These are phyloP conservation scores for rat (Rattus norvegicus) DNA, from an alignment of 2,113 vertebrate genomes.

Conservation along the genomic window DNA sequence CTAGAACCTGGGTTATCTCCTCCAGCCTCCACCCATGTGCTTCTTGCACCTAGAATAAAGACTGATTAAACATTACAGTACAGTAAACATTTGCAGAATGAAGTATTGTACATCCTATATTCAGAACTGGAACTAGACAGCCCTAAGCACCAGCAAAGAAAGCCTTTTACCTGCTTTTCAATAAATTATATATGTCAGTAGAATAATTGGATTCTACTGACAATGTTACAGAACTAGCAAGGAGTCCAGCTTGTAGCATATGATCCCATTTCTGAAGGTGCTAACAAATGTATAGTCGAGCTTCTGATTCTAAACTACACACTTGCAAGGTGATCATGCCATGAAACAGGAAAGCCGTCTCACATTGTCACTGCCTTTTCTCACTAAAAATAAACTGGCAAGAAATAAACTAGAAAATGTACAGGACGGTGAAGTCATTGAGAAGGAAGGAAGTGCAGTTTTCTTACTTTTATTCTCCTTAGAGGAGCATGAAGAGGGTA, in stretches of 20 bases:
- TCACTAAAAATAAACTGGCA: neutral
- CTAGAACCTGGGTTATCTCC: neutral
- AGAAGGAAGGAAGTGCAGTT: neutral
- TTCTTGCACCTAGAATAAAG: slow-evolving; percentile 16
- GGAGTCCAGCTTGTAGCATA: neutral
- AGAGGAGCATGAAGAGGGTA: neutral
- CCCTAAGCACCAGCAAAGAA: neutral
- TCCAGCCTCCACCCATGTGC: neutral
- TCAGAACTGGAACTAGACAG: neutral
- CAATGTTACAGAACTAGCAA: neutral
- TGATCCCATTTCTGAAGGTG: neutral
- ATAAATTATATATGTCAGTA: neutral
- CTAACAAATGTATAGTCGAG: neutral
- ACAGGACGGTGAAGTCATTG: neutral
- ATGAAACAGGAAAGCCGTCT: neutral
- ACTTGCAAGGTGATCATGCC: neutral
- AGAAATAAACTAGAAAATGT: neutral
- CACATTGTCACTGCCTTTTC: neutral
- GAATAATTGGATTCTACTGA: neutral
- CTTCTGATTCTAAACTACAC: neutral
- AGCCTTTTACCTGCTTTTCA: neutral
- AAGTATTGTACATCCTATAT: neutral
- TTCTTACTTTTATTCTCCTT: neutral
- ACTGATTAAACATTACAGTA: neutral
- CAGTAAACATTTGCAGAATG: neutral